Evolutionary conservation across 2,797 vertebrate species (phyloP).

Genomic region (Sciurus carolinensis): DNA sequence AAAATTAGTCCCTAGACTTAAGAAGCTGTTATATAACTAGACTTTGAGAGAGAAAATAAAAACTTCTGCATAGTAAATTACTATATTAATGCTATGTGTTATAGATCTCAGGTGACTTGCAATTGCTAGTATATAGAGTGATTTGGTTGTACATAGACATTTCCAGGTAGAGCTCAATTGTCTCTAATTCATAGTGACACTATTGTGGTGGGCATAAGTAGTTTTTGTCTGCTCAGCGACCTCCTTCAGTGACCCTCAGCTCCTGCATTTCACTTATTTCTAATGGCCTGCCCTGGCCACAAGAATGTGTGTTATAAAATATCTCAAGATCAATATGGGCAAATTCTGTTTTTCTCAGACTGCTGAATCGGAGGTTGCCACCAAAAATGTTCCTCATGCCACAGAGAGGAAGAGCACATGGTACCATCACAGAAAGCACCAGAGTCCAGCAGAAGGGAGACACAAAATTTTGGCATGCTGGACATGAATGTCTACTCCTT

Average conservation of each 20-base stretch:
- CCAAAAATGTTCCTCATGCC: background rate
- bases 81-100: background rate
- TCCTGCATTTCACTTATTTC: background rate
- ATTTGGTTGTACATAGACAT: background rate
- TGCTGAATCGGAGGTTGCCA: background rate
- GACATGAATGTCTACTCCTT: background rate
- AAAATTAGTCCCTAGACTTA: background rate
- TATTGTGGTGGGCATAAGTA: background rate
- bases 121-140: background rate
- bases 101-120: background rate
- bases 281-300: background rate
- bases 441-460: background rate
- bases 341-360: background rate
- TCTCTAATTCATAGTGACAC: background rate
- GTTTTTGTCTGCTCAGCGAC: background rate
- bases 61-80: background rate
- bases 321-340: background rate
- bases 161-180: background rate
- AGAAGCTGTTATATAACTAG: slow-evolving; percentile 3
- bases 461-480: background rate
- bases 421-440: background rate
- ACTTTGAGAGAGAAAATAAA: slow-evolving; percentile 32
- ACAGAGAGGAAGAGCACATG: background rate
- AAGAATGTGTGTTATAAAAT: background rate
- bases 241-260: background rate